phyloP scores from a whole-genome alignment of 2,888 invertebrate species.

The Phengaris arion region DNA sequence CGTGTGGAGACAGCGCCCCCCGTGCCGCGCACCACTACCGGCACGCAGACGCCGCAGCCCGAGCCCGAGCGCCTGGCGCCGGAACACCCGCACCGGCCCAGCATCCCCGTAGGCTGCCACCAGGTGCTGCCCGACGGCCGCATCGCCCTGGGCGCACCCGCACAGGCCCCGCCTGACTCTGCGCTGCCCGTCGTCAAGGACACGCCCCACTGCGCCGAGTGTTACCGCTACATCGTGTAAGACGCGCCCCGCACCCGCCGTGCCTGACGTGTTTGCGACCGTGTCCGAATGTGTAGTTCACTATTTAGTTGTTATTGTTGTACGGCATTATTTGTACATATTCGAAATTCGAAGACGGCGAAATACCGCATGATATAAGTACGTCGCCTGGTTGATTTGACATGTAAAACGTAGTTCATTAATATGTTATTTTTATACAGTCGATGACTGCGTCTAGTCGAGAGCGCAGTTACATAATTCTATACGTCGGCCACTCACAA shows the following conservation, averaged over 20 bases:
- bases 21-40: slow-evolving; percentile 71
- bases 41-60: slow-evolving; percentile 57
- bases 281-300: slow-evolving; percentile 73
- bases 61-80: slow-evolving; percentile 41
- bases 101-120: slow-evolving; percentile 79
- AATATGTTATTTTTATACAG: slow-evolving; percentile 7
- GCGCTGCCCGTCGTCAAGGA: slow-evolving; percentile 74
- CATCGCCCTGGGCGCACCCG: slow-evolving; percentile 68
- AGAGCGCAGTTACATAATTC: neutral
- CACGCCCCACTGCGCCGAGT: slow-evolving; percentile 87
- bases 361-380: slow-evolving; percentile 25
- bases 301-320: slow-evolving; percentile 47
- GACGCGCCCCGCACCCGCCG: slow-evolving; percentile 69
- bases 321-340: slow-evolving; percentile 36
- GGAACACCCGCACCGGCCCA: slow-evolving; percentile 67
- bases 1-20: slow-evolving; percentile 66
- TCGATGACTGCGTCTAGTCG: neutral
- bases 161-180: slow-evolving; percentile 49
- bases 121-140: slow-evolving; percentile 73
- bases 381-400: neutral
- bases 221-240: slow-evolving; percentile 94
- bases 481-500: slow-evolving; percentile 13
- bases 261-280: slow-evolving; percentile 77
- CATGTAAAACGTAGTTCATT: neutral
- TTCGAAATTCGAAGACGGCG: slow-evolving; percentile 32